Evolutionary conservation across 2,113 vertebrate species (phyloP).

Genomic region (Cavia aperea): DNA sequence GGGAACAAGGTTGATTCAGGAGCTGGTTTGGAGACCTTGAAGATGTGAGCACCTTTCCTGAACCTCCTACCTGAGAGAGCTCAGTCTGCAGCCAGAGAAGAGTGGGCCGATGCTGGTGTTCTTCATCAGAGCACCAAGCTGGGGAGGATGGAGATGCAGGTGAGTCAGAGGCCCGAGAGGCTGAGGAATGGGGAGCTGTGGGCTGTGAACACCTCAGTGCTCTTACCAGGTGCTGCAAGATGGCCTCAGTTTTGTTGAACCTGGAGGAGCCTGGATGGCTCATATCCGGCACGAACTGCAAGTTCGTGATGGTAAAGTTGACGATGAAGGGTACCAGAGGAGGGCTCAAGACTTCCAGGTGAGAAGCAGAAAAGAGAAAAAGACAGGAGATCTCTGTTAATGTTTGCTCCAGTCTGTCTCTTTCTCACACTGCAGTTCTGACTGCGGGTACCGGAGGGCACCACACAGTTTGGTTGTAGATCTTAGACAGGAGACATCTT

Average conservation of each 20-base stretch:
- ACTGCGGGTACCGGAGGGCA: background rate
- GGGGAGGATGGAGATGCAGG: background rate
- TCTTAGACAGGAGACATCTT: background rate
- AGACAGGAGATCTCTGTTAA: background rate
- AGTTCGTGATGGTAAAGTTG: conserved; percentile 72
- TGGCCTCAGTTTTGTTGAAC: conserved; percentile 59
- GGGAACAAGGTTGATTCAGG: background rate
- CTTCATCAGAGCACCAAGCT: background rate
- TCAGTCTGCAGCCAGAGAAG: background rate
- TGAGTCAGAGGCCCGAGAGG: background rate
- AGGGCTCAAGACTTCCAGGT: background rate
- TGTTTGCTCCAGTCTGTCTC: no score
- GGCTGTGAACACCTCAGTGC: background rate
- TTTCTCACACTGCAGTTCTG: no score
- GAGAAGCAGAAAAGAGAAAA: background rate
- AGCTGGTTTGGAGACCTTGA: background rate
- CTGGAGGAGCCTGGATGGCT: conserved; percentile 35
- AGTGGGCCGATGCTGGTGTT: background rate
- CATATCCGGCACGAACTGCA: conserved; percentile 64
- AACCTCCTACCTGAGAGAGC: background rate
- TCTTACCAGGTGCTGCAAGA: conserved; percentile 64
- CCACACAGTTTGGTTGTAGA: background rate
- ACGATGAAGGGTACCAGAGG: conserved; percentile 57
- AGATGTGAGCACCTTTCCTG: background rate
- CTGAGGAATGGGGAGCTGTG: background rate